phyloP scores from a whole-genome alignment of 1,140 invertebrate species.

The Dreissena polymorpha region DNA sequence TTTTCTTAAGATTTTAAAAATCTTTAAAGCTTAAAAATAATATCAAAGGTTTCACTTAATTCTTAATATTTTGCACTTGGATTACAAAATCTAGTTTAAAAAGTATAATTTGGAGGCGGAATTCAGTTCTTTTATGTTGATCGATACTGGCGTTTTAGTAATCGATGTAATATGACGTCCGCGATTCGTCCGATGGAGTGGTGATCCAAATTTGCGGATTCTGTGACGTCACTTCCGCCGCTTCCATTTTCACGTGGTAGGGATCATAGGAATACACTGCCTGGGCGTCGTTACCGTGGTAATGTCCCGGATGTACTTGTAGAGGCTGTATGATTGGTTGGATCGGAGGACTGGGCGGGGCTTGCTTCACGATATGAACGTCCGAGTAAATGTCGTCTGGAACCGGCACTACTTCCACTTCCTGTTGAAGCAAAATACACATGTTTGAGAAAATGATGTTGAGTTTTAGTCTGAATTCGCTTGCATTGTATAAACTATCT shows the following conservation, averaged over 20 bases:
- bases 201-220: slow-evolving; percentile 38
- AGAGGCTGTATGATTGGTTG: slow-evolving; percentile 6
- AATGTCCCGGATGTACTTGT: background rate
- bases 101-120: no score
- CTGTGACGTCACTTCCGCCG: slow-evolving; percentile 1
- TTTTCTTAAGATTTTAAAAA: no score
- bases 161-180: slow-evolving; percentile 12
- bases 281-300: background rate
- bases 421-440: background rate
- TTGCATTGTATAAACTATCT: no score
- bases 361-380: background rate
- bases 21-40: no score
- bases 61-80: no score
- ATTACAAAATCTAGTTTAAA: no score
- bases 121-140: no score
- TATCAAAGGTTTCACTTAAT: no score
- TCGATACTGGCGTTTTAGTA: no score
- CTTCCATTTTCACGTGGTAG: background rate
- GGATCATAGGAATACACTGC: background rate
- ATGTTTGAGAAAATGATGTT: no score
- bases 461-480: no score
- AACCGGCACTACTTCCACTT: background rate
- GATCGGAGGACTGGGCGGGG: background rate
- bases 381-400: background rate
- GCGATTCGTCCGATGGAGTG: slow-evolving; percentile 26